phyloP scores from a whole-genome alignment of 2,888 invertebrate species.

The Drosophila paramelanica region DNA sequence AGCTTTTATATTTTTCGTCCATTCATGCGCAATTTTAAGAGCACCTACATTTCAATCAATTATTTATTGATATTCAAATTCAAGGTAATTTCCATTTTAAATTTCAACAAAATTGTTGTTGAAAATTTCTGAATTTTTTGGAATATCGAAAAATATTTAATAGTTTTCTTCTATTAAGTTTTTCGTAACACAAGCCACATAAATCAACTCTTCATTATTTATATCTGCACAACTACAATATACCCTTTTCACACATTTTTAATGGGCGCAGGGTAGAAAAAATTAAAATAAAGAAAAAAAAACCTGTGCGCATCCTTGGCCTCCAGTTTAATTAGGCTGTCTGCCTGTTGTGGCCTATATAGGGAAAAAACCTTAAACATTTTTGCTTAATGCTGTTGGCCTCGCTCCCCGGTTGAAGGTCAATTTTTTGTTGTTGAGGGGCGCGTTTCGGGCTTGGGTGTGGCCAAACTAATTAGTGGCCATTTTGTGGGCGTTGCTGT shows the following conservation, averaged over 20 bases:
- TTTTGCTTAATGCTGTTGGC: slow-evolving; percentile 38
- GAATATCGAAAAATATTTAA: too few relatives aligned
- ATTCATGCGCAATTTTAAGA: too few relatives aligned
- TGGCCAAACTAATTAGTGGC: slow-evolving; percentile 72
- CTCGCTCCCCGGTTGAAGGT: slow-evolving; percentile 54
- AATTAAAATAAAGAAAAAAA: slow-evolving; percentile 24
- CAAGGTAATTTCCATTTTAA: too few relatives aligned
- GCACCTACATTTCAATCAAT: too few relatives aligned
- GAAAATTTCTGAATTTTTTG: too few relatives aligned
- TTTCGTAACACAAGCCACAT: too few relatives aligned
- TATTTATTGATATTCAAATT: too few relatives aligned
- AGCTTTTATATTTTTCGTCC: too few relatives aligned
- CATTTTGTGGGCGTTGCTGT: slow-evolving; percentile 68
- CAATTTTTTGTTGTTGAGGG: slow-evolving; percentile 29
- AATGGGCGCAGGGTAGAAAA: background rate
- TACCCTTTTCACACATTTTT: background rate
- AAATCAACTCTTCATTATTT: background rate
- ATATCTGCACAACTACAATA: background rate
- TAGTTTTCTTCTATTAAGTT: too few relatives aligned
- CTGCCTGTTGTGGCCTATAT: slow-evolving; percentile 53
- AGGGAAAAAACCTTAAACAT: slow-evolving; percentile 42
- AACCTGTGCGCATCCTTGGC: slow-evolving; percentile 37
- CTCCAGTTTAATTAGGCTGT: slow-evolving; percentile 69
- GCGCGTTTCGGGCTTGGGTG: slow-evolving; percentile 19
- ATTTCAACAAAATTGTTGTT: too few relatives aligned